Evolutionary conservation across 1,140 invertebrate species (phyloP), one percentile per base, ranked within the genome.

Genomic region (Aphis gossypii): DNA sequence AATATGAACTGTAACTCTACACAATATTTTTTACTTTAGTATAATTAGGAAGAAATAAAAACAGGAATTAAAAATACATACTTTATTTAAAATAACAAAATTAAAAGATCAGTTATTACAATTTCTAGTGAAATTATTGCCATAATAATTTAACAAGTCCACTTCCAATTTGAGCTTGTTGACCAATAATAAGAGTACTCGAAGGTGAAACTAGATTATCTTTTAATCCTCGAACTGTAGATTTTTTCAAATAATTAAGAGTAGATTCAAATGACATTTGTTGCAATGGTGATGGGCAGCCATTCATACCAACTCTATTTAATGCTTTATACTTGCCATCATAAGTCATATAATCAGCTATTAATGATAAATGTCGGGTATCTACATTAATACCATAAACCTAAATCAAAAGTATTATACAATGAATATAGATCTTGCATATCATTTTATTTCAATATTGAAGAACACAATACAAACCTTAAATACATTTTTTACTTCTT

Each of bases 221-320:
- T 76, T 95, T 94, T 94, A 96, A 96, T 48, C 96, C 97, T 97
- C 94, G 94, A 94, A 96, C 95, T 86, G 94, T 94, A 0, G 99
- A 97, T 93, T 96, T 97, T 94, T 97, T 97, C 89, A 99, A 96
- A 95, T 99, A 99, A 94, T 96, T 96, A 44, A 98, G 95, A 2
- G 98, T 98, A 2, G 98, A 98, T 95, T 99, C 99, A 95, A 99
- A 99, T 6, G 98, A 99, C 98, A 99, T 99, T 96, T 99, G 99
- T 95, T 99, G 99, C 5, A 99, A 95, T 0, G 99, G 98, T 8
- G 99, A 99, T 0, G 98, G 96, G 76, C 97, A 98, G 44, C 96
- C 96, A 94, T 97, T 97, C 96, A 99, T 98, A 14, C 98, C 98
- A 95, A 96, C 97, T 51, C 99, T 96, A 95, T 98, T 99, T 95